Evolutionary conservation across 35 echinoderm and acorn worm genomes (phyloP).

Genomic region (Patiria miniata): DNA sequence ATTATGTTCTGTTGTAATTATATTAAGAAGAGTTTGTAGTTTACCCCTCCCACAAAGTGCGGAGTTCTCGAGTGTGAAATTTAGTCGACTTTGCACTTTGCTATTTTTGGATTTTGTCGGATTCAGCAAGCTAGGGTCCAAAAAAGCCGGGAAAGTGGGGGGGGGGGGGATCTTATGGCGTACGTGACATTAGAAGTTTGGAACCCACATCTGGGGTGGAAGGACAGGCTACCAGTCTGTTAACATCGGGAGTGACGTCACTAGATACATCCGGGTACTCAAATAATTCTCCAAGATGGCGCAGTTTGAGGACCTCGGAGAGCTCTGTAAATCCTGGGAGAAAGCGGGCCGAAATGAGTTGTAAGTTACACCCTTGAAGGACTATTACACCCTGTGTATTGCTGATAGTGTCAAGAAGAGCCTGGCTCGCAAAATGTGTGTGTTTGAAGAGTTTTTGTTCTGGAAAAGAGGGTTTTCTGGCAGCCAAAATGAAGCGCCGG

Average conservation of each 20-base stretch:
- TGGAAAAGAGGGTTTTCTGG: conserved; percentile 2
- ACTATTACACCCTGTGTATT: conserved; percentile 3
- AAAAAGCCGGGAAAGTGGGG: too few species aligned
- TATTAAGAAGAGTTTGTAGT: too few species aligned
- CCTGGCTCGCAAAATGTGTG: conserved; percentile 34
- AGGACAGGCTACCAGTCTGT: too few species aligned
- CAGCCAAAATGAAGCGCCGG: neutral
- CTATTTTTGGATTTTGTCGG: too few species aligned
- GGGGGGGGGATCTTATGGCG: too few species aligned
- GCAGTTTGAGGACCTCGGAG: neutral
- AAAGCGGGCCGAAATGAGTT: conserved; percentile 82
- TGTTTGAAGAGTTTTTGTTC: neutral
- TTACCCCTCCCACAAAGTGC: too few species aligned
- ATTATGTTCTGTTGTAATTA: too few species aligned
- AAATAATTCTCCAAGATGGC: conserved; percentile 60
- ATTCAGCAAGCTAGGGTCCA: too few species aligned
- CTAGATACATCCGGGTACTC: neutral
- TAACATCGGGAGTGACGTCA: neutral
- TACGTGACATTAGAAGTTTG: too few species aligned
- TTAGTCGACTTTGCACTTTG: too few species aligned
- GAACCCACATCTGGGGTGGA: too few species aligned
- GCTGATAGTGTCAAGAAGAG: neutral
- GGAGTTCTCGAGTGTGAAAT: too few species aligned
- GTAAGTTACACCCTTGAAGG: conserved; percentile 56
- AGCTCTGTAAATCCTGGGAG: conserved; percentile 72